phyloP scores from a whole-genome alignment of 1,140 invertebrate genomes.

The Colletes gigas region DNA sequence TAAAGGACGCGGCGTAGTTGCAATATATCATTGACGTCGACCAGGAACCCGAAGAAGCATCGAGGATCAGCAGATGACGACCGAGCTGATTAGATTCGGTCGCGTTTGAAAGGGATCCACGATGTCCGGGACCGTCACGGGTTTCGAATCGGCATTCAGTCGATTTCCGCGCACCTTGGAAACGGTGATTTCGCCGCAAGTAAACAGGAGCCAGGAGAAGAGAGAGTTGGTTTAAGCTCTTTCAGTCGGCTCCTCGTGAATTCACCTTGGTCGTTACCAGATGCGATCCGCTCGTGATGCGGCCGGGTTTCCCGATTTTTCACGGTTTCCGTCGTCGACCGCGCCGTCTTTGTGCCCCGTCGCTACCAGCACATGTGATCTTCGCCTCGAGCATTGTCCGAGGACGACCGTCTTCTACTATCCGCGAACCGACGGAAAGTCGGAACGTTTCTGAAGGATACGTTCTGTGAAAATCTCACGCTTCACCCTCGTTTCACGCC shows the following conservation, averaged over 20 bases:
- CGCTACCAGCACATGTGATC: conserved; percentile 39
- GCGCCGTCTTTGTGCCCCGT: conserved; percentile 42
- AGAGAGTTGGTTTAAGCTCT: conserved; percentile 50
- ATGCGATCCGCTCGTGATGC: conserved; percentile 71
- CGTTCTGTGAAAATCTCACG: conserved; percentile 13
- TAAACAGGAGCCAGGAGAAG: conserved; percentile 53
- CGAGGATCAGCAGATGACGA: conserved; percentile 64
- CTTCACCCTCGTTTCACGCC: conserved; percentile 1
- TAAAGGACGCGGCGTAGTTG: neutral
- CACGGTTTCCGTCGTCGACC: conserved; percentile 54
- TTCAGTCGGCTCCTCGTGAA: conserved; percentile 41
- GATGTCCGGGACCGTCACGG: conserved; percentile 73
- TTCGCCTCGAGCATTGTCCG: conserved; percentile 26
- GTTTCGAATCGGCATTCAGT: conserved; percentile 67
- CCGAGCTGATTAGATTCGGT: conserved; percentile 69
- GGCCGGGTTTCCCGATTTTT: conserved; percentile 62
- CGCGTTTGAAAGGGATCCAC: conserved; percentile 50
- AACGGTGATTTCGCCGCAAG: conserved; percentile 66
- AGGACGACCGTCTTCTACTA: neutral
- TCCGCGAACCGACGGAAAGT: neutral
- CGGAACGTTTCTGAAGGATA: neutral
- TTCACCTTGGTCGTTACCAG: conserved; percentile 66
- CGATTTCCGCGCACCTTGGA: conserved; percentile 71
- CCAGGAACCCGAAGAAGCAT: conserved; percentile 21
- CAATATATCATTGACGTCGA: neutral